Conservation (phyloP, 2,888 invertebrate genomes). For the Parochlus steinenii region DNA sequence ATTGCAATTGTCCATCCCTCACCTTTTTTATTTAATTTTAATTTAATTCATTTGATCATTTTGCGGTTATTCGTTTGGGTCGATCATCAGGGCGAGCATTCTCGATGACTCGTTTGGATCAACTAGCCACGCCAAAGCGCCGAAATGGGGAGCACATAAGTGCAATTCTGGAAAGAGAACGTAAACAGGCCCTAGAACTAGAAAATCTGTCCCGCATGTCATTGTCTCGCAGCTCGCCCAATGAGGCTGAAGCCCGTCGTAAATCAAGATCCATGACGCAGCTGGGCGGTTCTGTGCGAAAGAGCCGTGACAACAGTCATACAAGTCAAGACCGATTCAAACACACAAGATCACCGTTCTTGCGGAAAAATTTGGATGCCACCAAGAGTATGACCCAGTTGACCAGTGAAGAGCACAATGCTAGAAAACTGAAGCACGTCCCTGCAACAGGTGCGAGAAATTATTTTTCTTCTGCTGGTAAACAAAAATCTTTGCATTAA, state of each 20-base stretch:
- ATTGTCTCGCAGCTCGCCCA: constrained; percentile 16
- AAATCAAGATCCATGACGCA: constrained; percentile 60
- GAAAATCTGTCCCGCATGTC: constrained; percentile 5
- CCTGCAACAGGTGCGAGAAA: neutral
- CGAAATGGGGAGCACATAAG: constrained; percentile 33
- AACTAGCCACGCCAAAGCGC: constrained; percentile 55
- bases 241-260: constrained; percentile 18
- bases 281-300: constrained; percentile 25
- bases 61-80: neutral
- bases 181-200: constrained; percentile 24
- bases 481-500: neutral
- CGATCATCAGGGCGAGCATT: constrained; percentile 63
- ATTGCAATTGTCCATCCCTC: neutral
- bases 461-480: neutral
- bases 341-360: constrained; percentile 7
- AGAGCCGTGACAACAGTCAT: constrained; percentile 9
- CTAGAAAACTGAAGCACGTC: neutral
- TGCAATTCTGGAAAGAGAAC: constrained; percentile 29
- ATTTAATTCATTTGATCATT: constrained; percentile 1
- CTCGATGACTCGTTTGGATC: constrained; percentile 87
- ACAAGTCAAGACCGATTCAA: neutral
- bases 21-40: neutral
- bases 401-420: constrained; percentile 16
- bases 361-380: constrained; percentile 22
- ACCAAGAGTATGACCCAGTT: constrained; percentile 36